Conservation (phyloP, 2,888 invertebrate species). For the Xylota sylvarum region DNA sequence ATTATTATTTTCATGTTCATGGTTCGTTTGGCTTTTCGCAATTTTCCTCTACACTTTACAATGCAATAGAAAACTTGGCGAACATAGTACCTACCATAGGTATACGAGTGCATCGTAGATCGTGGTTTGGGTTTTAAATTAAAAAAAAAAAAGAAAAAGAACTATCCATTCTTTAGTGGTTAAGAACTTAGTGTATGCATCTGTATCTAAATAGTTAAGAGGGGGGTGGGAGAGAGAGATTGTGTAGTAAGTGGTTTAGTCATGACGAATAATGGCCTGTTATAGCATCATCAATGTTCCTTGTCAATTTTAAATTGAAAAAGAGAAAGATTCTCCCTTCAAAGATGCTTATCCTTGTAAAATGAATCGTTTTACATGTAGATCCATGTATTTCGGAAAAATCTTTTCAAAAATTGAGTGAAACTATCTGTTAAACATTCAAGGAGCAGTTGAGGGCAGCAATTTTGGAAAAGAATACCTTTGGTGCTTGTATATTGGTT, state of each 20-base stretch:
- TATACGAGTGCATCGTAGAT: background rate
- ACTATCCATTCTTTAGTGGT: constrained; percentile 4
- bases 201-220: background rate
- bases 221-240: background rate
- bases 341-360: background rate
- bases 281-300: constrained; percentile 10
- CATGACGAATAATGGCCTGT: constrained; percentile 35
- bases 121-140: background rate
- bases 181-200: background rate
- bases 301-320: constrained; percentile 13
- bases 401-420: too few species aligned
- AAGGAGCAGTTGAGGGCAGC: too few species aligned
- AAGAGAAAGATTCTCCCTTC: background rate
- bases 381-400: too few species aligned
- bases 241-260: constrained; percentile 35
- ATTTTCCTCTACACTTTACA: constrained; percentile 25
- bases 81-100: background rate
- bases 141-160: background rate
- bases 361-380: too few species aligned
- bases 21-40: constrained; percentile 28
- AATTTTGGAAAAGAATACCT: too few species aligned
- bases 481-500: too few species aligned
- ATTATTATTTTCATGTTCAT: constrained; percentile 53
- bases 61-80: background rate
- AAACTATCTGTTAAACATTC: too few species aligned